phyloP scores from a whole-genome alignment of 2,113 vertebrate genomes.

The Vicugna pacos region DNA sequence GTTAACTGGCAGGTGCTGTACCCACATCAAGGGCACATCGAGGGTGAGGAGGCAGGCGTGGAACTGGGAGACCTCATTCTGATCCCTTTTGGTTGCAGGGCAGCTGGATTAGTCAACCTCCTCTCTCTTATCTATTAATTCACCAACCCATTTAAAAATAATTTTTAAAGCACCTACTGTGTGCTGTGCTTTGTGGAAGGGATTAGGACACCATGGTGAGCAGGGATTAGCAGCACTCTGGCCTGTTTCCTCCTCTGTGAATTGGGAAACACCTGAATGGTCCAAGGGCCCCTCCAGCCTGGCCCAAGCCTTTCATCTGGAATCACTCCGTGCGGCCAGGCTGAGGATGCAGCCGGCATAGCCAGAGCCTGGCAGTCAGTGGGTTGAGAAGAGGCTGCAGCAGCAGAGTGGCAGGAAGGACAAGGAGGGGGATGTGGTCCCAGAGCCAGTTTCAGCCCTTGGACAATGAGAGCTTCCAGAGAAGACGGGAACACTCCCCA shows the following conservation, averaged over 20 bases:
- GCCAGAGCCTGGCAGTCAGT: background rate
- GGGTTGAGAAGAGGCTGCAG: background rate
- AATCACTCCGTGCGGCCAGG: background rate
- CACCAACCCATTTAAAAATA: background rate
- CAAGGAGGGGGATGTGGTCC: background rate
- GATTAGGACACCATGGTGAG: background rate
- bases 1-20: rapidly evolving
- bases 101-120: background rate
- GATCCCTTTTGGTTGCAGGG: background rate
- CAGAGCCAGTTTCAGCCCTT: background rate
- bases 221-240: background rate
- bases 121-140: background rate
- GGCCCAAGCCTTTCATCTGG: background rate
- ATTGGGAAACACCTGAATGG: background rate
- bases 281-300: background rate
- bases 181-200: background rate
- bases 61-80: background rate
- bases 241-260: background rate
- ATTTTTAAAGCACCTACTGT: background rate
- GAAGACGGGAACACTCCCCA: background rate
- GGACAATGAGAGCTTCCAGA: background rate
- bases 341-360: rapidly evolving
- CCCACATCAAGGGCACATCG: rapidly evolving
- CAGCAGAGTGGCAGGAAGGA: background rate
- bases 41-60: background rate